phyloP scores from a whole-genome alignment of 2,888 invertebrate genomes.

The Uropetala carovei region DNA sequence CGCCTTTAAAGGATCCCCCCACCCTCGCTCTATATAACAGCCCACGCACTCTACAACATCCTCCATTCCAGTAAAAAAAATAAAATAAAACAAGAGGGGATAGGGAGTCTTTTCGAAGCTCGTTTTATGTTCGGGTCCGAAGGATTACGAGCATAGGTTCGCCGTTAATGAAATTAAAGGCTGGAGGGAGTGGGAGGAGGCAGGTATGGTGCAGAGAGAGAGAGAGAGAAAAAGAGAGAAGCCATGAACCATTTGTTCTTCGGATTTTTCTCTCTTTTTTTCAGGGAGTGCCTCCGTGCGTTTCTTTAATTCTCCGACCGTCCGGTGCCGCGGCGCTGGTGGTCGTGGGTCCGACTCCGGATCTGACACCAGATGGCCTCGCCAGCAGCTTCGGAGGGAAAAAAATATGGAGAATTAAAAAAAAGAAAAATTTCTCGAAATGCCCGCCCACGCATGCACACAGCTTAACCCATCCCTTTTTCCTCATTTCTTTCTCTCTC shows the following conservation, averaged over 20 bases:
- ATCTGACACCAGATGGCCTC: slow-evolving; percentile 6
- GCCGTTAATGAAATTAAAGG: neutral
- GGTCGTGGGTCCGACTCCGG: neutral
- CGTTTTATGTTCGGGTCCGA: neutral
- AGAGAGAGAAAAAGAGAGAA: neutral
- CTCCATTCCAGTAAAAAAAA: too few relatives aligned
- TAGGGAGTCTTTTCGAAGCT: neutral
- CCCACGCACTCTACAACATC: too few relatives aligned
- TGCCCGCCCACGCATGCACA: neutral
- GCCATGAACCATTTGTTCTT: neutral
- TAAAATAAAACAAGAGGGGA: neutral
- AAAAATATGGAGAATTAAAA: neutral
- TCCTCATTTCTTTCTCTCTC: neutral
- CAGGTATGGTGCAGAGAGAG: neutral
- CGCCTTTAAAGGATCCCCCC: too few relatives aligned
- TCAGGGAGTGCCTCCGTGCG: neutral
- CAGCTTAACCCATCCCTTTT: neutral
- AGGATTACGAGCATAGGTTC: neutral
- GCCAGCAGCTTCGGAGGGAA: slow-evolving; percentile 12
- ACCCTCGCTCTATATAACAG: too few relatives aligned
- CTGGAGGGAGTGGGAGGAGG: neutral
- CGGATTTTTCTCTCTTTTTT: neutral
- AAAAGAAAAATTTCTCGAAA: neutral
- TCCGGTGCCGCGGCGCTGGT: neutral
- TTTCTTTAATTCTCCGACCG: neutral